phyloP scores from a whole-genome alignment of 2,113 vertebrate genomes.

The Elgaria multicarinata region DNA sequence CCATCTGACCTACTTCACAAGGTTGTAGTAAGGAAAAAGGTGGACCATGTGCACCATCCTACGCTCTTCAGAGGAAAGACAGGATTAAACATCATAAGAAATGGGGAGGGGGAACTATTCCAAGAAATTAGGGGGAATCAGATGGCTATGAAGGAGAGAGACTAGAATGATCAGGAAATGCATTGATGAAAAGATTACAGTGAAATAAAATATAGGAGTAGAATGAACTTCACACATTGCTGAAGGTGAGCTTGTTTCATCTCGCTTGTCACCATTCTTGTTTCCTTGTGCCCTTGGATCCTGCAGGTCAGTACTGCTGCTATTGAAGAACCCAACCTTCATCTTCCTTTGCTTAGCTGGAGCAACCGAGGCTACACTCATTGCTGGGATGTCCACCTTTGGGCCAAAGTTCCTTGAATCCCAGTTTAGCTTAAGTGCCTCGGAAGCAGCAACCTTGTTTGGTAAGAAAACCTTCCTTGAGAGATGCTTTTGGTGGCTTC shows the following conservation, averaged over 20 bases:
- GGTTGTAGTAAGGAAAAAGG: neutral
- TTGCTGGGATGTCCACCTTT: slow-evolving; percentile 94
- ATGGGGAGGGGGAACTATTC: neutral
- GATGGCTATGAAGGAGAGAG: neutral
- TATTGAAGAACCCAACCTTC: slow-evolving; percentile 92
- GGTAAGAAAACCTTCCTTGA: slow-evolving; percentile 78
- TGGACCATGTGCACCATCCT: neutral
- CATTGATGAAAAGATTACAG: neutral
- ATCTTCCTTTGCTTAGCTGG: slow-evolving; percentile 93
- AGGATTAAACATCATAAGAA: too few relatives aligned
- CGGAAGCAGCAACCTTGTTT: slow-evolving; percentile 91
- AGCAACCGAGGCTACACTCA: slow-evolving; percentile 92
- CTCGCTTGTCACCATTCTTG: neutral
- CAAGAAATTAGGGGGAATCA: neutral
- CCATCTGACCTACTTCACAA: neutral
- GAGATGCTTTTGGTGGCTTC: neutral
- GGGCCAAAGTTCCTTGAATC: slow-evolving; percentile 96
- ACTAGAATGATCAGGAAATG: neutral
- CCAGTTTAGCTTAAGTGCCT: slow-evolving; percentile 94
- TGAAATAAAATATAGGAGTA: neutral
- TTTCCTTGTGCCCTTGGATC: neutral
- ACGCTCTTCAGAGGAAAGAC: neutral
- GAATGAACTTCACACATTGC: neutral
- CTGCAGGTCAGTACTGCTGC: slow-evolving; percentile 84
- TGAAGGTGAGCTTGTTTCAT: neutral